Percentiles rank a stretch among this genome's conserved stretches.
These are phyloP conservation scores for Poeciliopsis prolifica DNA, from an alignment of 2,113 vertebrate genomes.

Conservation along the genomic window DNA sequence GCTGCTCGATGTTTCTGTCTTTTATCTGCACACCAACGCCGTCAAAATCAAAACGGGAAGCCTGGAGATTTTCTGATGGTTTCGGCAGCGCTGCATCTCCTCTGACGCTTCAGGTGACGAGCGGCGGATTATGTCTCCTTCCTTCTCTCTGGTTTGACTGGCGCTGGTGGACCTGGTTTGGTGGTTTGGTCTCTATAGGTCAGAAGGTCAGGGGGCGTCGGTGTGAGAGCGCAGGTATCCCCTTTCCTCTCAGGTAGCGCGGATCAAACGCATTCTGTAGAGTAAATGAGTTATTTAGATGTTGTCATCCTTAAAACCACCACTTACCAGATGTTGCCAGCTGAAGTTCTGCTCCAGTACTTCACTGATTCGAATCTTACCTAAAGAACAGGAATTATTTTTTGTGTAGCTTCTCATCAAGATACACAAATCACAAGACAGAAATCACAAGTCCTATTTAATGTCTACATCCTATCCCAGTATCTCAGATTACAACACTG, in stretches of 20 bases:
- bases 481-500: no score
- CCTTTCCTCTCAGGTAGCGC: slow-evolving; percentile 32
- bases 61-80: slow-evolving; percentile 57
- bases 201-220: slow-evolving; percentile 21
- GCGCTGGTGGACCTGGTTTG: neutral
- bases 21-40: slow-evolving; percentile 39
- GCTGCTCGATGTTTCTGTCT: slow-evolving; percentile 70
- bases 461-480: no score
- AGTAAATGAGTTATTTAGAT: neutral
- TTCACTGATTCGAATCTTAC: no score
- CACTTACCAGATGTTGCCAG: neutral
- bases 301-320: neutral
- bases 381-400: no score
- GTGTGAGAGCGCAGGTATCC: slow-evolving; percentile 49
- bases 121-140: neutral
- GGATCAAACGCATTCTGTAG: slow-evolving; percentile 40
- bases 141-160: neutral
- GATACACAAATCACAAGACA: no score
- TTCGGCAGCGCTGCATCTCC: slow-evolving; percentile 2
- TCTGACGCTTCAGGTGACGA: neutral
- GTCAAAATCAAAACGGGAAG: slow-evolving; percentile 29
- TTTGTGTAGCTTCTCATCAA: no score
- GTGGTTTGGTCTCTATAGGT: slow-evolving; percentile 22
- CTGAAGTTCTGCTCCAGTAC: no score
- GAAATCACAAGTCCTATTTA: no score